These are phyloP conservation scores for Anseranas semipalmata DNA, from an alignment of 2,113 vertebrate species.

Conservation along the genomic window DNA sequence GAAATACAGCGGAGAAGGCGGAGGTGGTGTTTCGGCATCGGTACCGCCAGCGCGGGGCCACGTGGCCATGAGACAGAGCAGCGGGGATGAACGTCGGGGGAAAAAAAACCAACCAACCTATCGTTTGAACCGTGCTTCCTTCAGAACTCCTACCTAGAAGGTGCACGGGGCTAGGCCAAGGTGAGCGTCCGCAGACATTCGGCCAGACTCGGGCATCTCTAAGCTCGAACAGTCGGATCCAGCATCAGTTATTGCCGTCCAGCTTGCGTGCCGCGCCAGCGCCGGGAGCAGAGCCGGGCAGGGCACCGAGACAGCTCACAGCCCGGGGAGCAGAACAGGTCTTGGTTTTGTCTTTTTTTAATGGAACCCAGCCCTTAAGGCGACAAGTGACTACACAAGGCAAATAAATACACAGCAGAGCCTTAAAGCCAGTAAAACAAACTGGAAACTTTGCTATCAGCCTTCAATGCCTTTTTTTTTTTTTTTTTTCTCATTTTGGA, in stretches of 20 bases:
- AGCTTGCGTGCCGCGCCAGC: conserved; percentile 22
- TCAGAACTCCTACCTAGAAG: neutral
- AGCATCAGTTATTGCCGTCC: neutral
- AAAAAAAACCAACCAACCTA: neutral
- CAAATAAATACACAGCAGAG: conserved; percentile 80
- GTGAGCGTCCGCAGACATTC: neutral
- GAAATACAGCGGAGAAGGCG: conserved; percentile 32
- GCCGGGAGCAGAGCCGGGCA: neutral
- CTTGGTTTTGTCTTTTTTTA: neutral
- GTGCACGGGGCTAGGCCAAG: neutral
- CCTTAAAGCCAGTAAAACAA: conserved; percentile 82
- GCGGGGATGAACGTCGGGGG: neutral
- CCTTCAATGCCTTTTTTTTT: conserved; percentile 60
- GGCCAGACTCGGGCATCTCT: neutral
- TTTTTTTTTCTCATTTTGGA: neutral
- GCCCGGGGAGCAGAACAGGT: conserved; percentile 65
- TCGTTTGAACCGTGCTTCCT: rapidly evolving
- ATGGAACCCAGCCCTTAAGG: conserved; percentile 78
- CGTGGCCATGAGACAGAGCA: conserved; percentile 10
- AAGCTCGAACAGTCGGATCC: neutral
- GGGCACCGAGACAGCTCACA: conserved; percentile 47
- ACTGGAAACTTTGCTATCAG: conserved; percentile 75
- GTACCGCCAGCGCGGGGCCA: neutral
- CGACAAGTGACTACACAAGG: conserved; percentile 82
- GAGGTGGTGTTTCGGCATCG: neutral